Base-by-base conservation (phyloP, 2,797 vertebrate species). In the Zalophus californianus region DNA sequence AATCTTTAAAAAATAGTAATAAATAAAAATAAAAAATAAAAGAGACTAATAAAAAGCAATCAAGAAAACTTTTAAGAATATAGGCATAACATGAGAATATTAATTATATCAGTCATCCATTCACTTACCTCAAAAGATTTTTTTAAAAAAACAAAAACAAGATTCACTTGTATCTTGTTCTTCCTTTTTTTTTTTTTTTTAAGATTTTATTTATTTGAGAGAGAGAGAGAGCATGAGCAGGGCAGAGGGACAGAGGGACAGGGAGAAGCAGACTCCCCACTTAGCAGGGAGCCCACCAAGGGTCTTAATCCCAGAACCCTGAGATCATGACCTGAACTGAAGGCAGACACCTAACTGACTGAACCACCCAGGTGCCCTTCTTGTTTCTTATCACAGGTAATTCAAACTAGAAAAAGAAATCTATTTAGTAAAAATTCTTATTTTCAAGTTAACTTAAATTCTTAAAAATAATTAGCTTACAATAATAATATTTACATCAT, bases 391-490 rank as follows among this genome's bases (percentile, higher is more conserved):
- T 48, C n/a, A 79, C 1, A 58, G 25, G 54, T 82, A 54, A 62
- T 32, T 82, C 25, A 86, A 90, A 90, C 25, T 8, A 86, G 87
- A 86, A 95, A 85, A 48, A 35, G 10, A 52, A 95, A 91, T 70
- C 10, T 29, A 84, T 84, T 41, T 41, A 52, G 48, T 18, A 44
- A 83, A n/a, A 29, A 35, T 68, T 78, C 27, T 78, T 44, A 54
- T 62, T 44, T 77, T 70, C 68, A 78, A 84, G 41, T 44, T 70
- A 75, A 77, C 7, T 13, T 82, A 90, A 90, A 77, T 64, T 85
- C 58, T 66, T 90, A 64, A 68, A 78, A 91, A 77, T 44, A 75
- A 75, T 32, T 44, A 94, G 4, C 27, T 77, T 82, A 54, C 77
- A 68, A 20, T 77, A 92, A 56, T 12, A 77, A 66, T 23, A 66